phyloP scores from a whole-genome alignment of 2,888 invertebrate genomes.

The Noctua janthe region DNA sequence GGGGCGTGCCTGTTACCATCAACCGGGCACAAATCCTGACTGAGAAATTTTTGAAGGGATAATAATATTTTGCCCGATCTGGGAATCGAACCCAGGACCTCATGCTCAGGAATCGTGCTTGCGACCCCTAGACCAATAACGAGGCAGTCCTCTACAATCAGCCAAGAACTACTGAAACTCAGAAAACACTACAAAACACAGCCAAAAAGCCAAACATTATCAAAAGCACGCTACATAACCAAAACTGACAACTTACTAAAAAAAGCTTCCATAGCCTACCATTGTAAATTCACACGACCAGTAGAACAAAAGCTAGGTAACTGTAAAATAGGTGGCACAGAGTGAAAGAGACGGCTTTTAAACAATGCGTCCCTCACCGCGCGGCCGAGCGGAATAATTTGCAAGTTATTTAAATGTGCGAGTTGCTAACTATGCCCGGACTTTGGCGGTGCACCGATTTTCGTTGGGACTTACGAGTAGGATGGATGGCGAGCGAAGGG shows the following conservation, averaged over 20 bases:
- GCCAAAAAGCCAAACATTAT: not conserved
- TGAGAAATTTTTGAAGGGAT: too few relatives aligned
- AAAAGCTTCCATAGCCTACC: not conserved
- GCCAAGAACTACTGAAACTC: not conserved
- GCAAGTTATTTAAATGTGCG: constrained; percentile 78
- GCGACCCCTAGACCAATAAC: too few relatives aligned
- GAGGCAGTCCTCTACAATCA: not conserved
- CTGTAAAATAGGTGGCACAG: constrained; percentile 61
- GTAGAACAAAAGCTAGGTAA: constrained; percentile 15
- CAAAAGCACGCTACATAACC: not conserved
- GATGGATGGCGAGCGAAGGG: not conserved
- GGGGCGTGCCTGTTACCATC: too few relatives aligned
- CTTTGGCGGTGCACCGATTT: constrained; percentile 70
- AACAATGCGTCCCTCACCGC: constrained; percentile 68
- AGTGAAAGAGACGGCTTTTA: constrained; percentile 62
- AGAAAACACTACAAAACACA: not conserved
- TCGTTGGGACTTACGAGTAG: constrained; percentile 50
- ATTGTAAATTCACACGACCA: constrained; percentile 22
- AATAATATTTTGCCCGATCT: too few relatives aligned
- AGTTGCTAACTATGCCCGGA: constrained; percentile 73
- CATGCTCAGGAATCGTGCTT: too few relatives aligned
- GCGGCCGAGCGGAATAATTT: constrained; percentile 71
- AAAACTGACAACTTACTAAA: not conserved
- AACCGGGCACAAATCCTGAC: too few relatives aligned
- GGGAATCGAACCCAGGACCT: too few relatives aligned